Evolutionary conservation across 2,797 vertebrate species (phyloP).

Genomic region (Mastacembelus armatus): DNA sequence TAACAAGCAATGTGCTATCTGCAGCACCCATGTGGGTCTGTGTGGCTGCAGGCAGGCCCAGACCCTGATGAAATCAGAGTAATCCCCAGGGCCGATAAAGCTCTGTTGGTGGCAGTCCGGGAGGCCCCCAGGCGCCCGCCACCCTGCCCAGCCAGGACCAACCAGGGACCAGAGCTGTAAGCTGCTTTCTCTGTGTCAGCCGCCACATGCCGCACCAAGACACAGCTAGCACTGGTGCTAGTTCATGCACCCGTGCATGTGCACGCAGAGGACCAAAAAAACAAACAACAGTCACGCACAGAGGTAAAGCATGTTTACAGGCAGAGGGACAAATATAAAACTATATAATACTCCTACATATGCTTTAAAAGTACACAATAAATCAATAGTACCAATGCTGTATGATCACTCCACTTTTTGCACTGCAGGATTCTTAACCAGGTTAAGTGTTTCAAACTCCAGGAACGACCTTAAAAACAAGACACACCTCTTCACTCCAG

Average conservation of each 20-base stretch:
- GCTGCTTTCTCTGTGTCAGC: slow-evolving; percentile 86
- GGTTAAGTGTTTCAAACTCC: slow-evolving; percentile 12
- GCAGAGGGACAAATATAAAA: not conserved
- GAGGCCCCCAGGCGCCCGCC: slow-evolving; percentile 71
- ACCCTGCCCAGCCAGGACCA: slow-evolving; percentile 60
- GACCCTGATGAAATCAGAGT: slow-evolving; percentile 70
- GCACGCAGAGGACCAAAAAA: slow-evolving; percentile 1
- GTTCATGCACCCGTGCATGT: slow-evolving; percentile 13
- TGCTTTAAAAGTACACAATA: not conserved
- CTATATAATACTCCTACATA: not conserved
- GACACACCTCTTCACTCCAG: slow-evolving; percentile 59
- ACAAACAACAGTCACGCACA: slow-evolving; percentile 1
- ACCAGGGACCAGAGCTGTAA: slow-evolving; percentile 74
- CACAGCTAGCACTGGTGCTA: slow-evolving; percentile 64
- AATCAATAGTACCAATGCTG: slow-evolving; percentile 2
- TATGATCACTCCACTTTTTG: not conserved
- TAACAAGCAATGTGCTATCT: slow-evolving; percentile 5
- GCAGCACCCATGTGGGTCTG: slow-evolving; percentile 26
- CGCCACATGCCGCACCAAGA: slow-evolving; percentile 73
- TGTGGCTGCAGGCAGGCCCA: slow-evolving; percentile 29
- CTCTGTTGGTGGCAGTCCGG: slow-evolving; percentile 71
- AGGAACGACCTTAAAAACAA: slow-evolving; percentile 73
- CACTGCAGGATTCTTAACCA: slow-evolving; percentile 10
- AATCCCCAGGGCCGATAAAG: slow-evolving; percentile 75
- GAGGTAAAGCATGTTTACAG: not conserved